These are phyloP conservation scores for Spicauda simplicius DNA, from an alignment of 2,888 invertebrate genomes.

Conservation along the genomic window DNA sequence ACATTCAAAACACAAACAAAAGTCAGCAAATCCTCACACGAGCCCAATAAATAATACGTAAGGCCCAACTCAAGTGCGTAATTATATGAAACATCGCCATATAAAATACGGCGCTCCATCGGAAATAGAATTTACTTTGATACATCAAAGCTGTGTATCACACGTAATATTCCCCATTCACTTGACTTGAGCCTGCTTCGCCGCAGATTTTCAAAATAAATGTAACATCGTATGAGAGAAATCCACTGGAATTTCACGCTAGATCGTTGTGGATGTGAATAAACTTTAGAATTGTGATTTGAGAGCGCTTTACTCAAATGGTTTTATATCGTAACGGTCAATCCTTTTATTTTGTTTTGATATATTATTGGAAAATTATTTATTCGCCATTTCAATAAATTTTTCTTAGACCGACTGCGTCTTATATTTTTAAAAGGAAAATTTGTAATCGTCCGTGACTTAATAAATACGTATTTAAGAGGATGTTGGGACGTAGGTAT, in stretches of 20 bases:
- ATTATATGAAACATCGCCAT: constrained; percentile 37
- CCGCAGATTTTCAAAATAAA: constrained; percentile 46
- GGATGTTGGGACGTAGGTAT: too few species aligned
- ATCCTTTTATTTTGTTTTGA: constrained; percentile 6
- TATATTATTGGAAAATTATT: background rate
- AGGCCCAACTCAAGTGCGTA: constrained; percentile 30
- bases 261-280: constrained; percentile 38
- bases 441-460: too few species aligned
- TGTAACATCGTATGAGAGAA: constrained; percentile 41
- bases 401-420: too few species aligned
- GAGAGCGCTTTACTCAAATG: constrained; percentile 41
- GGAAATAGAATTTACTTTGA: constrained; percentile 60
- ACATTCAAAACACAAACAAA: constrained; percentile 33
- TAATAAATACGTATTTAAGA: too few species aligned
- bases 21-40: constrained; percentile 34
- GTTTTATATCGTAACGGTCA: constrained; percentile 37
- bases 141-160: constrained; percentile 54
- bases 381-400: too few species aligned
- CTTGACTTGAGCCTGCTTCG: constrained; percentile 45
- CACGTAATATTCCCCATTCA: constrained; percentile 52
- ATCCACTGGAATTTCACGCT: constrained; percentile 40
- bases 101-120: constrained; percentile 39
- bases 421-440: too few species aligned
- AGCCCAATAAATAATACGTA: constrained; percentile 34
- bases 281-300: constrained; percentile 42